Conservation (phyloP, 2,888 invertebrate genomes). For the Drosophila affinis region DNA sequence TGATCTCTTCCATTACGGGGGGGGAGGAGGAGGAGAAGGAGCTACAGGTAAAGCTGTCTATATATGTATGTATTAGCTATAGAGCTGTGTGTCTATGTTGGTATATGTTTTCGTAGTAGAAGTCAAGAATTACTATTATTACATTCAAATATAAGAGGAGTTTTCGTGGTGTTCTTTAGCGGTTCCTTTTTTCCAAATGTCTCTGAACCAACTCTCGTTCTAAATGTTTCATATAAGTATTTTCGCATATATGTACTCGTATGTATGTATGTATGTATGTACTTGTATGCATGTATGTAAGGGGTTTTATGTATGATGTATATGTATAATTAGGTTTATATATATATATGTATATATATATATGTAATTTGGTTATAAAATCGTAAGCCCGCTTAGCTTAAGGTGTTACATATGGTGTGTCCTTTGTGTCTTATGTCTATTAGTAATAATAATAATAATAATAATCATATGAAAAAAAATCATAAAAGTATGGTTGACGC, state of each 20-base stretch:
- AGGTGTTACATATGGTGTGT: slow-evolving; percentile 54
- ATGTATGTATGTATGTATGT: slow-evolving; percentile 32
- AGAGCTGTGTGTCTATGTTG: slow-evolving; percentile 22
- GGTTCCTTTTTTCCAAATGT: slow-evolving; percentile 23
- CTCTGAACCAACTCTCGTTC: slow-evolving; percentile 39
- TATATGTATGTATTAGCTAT: slow-evolving; percentile 30
- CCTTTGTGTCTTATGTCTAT: slow-evolving; percentile 36
- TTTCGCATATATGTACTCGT: slow-evolving; percentile 44
- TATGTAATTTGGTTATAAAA: slow-evolving; percentile 60
- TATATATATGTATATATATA: slow-evolving; percentile 13
- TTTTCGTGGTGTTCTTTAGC: slow-evolving; percentile 26
- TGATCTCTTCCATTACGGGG: slow-evolving; percentile 16
- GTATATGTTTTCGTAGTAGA: slow-evolving; percentile 15
- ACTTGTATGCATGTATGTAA: slow-evolving; percentile 31
- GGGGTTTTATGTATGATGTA: slow-evolving; percentile 24
- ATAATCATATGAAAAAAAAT: slow-evolving; percentile 46
- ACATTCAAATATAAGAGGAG: slow-evolving; percentile 46
- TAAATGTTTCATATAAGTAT: slow-evolving; percentile 43
- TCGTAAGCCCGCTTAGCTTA: slow-evolving; percentile 68
- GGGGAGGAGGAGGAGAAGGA: slow-evolving; percentile 21
- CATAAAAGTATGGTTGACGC: slow-evolving; percentile 37
- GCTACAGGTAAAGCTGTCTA: slow-evolving; percentile 51
- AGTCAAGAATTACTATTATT: slow-evolving; percentile 29
- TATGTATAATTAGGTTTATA: slow-evolving; percentile 18
- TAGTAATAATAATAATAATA: slow-evolving; percentile 44